Percentiles rank a stretch among this genome's conserved stretches.
Conservation (phyloP, 2,797 vertebrate genomes). For the Bradypodion ventrale region DNA sequence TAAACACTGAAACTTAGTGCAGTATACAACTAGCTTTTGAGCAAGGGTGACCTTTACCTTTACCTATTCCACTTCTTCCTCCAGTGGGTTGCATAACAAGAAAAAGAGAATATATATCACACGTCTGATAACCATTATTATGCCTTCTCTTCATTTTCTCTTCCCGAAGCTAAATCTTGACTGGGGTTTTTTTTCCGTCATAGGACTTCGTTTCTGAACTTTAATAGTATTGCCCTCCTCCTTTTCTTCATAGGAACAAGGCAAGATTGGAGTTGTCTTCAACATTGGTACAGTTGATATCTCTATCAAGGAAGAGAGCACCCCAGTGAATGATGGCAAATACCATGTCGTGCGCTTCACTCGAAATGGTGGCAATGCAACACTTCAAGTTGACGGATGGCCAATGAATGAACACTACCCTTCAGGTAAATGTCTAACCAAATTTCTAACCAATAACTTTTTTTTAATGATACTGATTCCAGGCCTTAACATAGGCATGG, state of each 20-base stretch:
- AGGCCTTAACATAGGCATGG: background rate
- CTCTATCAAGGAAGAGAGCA: constrained; percentile 91
- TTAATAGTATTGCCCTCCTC: constrained; percentile 10
- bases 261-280: constrained; percentile 96
- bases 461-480: background rate
- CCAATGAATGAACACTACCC: constrained; percentile 96
- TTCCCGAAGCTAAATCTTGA: background rate
- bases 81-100: too few relatives aligned
- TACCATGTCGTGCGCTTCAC: constrained; percentile 97
- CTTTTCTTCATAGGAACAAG: constrained; percentile 87
- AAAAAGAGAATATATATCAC: background rate
- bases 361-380: constrained; percentile 95
- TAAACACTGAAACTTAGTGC: too few relatives aligned
- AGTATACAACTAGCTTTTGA: too few relatives aligned
- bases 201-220: background rate
- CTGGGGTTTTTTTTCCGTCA: background rate
- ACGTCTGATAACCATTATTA: background rate
- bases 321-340: constrained; percentile 94
- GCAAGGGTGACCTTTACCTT: too few relatives aligned
- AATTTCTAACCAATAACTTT: background rate
- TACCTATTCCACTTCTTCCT: too few relatives aligned
- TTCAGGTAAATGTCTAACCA: constrained; percentile 83
- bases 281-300: constrained; percentile 97
- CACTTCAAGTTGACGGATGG: constrained; percentile 97
- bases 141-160: background rate